Evolutionary conservation across 64 coral and sea anemone species (phyloP).

Genomic region (Porites lutea): DNA sequence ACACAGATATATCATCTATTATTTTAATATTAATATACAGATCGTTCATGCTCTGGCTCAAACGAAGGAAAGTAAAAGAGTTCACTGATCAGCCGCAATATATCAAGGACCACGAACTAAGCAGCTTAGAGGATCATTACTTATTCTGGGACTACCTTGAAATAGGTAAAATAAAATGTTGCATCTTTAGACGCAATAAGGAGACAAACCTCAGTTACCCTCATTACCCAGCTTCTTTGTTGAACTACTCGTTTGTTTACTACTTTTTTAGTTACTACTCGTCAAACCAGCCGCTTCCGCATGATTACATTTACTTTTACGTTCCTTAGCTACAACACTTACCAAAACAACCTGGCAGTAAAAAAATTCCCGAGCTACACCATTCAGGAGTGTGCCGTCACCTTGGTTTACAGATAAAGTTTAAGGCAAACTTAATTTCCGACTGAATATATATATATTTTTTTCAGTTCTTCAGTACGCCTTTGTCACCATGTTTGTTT

Average conservation of each 20-base stretch:
- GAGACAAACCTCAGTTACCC: not conserved
- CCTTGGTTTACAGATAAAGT: too few relatives aligned
- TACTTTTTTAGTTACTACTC: too few relatives aligned
- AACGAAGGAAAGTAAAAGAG: slow-evolving; percentile 66
- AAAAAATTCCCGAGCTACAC: too few relatives aligned
- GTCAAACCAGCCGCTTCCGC: too few relatives aligned
- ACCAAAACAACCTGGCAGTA: too few relatives aligned
- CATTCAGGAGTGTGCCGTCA: too few relatives aligned
- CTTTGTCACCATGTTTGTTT: slow-evolving; percentile 94
- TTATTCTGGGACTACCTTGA: slow-evolving; percentile 97
- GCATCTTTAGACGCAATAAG: not conserved
- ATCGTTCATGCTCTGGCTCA: slow-evolving; percentile 81
- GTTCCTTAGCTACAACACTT: too few relatives aligned
- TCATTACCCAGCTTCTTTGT: too few relatives aligned
- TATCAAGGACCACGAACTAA: slow-evolving; percentile 79
- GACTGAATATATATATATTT: not conserved
- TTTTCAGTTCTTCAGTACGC: slow-evolving; percentile 87
- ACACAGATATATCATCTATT: too few relatives aligned
- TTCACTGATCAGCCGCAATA: slow-evolving; percentile 64
- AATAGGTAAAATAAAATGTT: slow-evolving; percentile 64
- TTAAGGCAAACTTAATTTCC: too few relatives aligned
- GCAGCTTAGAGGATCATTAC: slow-evolving; percentile 69
- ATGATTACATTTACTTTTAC: too few relatives aligned
- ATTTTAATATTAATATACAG: not conserved
- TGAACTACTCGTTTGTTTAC: too few relatives aligned